phyloP scores from a whole-genome alignment of 2,113 vertebrate species.

The Macrotis lagotis region DNA sequence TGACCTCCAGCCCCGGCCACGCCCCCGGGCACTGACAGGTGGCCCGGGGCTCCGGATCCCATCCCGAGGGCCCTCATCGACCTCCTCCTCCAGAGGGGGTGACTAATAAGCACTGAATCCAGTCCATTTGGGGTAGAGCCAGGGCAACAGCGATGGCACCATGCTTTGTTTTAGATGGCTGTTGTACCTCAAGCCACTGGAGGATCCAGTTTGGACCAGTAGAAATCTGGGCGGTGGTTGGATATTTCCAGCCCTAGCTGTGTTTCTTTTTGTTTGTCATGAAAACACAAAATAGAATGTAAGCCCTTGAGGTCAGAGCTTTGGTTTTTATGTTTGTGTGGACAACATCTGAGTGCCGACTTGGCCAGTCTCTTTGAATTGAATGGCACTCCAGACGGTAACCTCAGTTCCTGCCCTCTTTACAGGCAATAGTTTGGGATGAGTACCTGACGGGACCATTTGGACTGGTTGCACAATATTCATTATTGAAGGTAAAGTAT shows the following conservation, averaged over 20 bases:
- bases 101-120: neutral
- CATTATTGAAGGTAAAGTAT: conserved; percentile 91
- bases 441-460: conserved; percentile 97
- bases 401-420: conserved; percentile 14
- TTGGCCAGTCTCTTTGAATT: neutral
- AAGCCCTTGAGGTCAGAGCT: neutral
- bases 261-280: neutral
- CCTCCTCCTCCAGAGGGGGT: neutral
- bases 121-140: neutral
- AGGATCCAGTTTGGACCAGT: neutral
- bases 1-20: too few relatives aligned
- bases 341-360: neutral
- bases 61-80: too few relatives aligned
- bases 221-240: neutral
- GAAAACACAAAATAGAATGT: neutral
- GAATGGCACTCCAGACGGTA: neutral
- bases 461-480: conserved; percentile 98
- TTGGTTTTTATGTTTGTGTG: neutral
- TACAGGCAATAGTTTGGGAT: conserved; percentile 99
- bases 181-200: neutral
- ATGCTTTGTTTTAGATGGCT: neutral
- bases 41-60: neutral
- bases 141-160: neutral
- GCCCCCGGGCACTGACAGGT: neutral
- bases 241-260: neutral